Evolutionary conservation across 2,113 vertebrate species (phyloP).

Genomic region (Paracanthobrama guichenoti): DNA sequence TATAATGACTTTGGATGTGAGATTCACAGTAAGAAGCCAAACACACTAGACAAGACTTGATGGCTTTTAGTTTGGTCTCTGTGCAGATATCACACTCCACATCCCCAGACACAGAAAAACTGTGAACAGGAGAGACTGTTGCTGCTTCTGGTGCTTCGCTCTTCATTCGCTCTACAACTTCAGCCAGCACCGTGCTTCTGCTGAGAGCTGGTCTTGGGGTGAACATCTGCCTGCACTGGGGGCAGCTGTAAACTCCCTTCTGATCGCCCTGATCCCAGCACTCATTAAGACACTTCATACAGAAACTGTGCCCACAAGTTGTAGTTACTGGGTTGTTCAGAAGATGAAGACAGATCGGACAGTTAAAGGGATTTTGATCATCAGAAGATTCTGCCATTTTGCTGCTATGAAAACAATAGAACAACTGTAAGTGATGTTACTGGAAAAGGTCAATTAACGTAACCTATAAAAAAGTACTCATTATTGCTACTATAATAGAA

Average conservation of each 20-base stretch:
- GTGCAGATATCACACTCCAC: constrained; percentile 30
- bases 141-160: not conserved
- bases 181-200: constrained; percentile 13
- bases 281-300: not conserved
- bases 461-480: no score
- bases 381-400: constrained; percentile 26
- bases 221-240: constrained; percentile 23
- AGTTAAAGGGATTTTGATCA: not conserved
- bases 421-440: not conserved
- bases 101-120: not conserved
- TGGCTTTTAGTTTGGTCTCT: constrained; percentile 6
- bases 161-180: constrained; percentile 6
- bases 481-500: no score
- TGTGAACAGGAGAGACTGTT: not conserved
- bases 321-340: constrained; percentile 21
- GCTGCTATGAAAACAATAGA: not conserved
- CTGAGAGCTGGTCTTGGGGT: not conserved
- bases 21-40: constrained; percentile 29
- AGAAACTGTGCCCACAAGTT: constrained; percentile 27
- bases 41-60: constrained; percentile 13
- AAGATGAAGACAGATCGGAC: constrained; percentile 26
- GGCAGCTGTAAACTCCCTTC: constrained; percentile 5
- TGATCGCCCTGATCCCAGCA: not conserved
- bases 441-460: not conserved
- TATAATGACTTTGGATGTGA: constrained; percentile 32